phyloP scores from a whole-genome alignment of 2,888 invertebrate genomes.

The Cacoxenus indagator region DNA sequence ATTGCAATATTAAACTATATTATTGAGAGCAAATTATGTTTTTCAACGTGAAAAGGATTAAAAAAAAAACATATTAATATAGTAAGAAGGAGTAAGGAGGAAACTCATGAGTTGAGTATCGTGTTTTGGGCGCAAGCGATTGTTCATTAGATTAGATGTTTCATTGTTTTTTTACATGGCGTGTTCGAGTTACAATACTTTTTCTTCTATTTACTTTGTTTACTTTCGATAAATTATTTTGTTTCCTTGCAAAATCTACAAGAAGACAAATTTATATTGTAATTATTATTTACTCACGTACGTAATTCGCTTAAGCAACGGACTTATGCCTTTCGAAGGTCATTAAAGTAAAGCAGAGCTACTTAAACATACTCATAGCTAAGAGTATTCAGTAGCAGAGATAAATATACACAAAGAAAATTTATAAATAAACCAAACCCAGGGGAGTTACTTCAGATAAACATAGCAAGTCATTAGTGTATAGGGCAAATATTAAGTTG shows the following conservation, averaged over 20 bases:
- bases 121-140: not conserved
- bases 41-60: not conserved
- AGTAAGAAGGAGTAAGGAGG: not conserved
- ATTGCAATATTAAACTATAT: not conserved
- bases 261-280: not conserved
- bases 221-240: not conserved
- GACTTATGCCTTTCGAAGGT: too few species aligned
- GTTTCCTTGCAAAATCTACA: not conserved
- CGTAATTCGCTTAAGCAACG: too few species aligned
- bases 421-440: too few species aligned
- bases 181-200: conserved; percentile 19
- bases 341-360: too few species aligned
- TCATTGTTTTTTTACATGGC: conserved; percentile 27
- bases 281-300: too few species aligned
- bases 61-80: not conserved
- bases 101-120: not conserved
- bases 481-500: not conserved
- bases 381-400: conserved; percentile 16
- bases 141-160: not conserved
- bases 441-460: not conserved
- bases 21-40: conserved; percentile 12
- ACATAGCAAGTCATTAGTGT: not conserved
- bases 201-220: not conserved
- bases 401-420: not conserved
- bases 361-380: not conserved